A percentile compares a stretch with the other conserved stretches of the same genome.
phyloP scores from a whole-genome alignment of 2,113 vertebrate species.

The Cyanoliseus patagonus region DNA sequence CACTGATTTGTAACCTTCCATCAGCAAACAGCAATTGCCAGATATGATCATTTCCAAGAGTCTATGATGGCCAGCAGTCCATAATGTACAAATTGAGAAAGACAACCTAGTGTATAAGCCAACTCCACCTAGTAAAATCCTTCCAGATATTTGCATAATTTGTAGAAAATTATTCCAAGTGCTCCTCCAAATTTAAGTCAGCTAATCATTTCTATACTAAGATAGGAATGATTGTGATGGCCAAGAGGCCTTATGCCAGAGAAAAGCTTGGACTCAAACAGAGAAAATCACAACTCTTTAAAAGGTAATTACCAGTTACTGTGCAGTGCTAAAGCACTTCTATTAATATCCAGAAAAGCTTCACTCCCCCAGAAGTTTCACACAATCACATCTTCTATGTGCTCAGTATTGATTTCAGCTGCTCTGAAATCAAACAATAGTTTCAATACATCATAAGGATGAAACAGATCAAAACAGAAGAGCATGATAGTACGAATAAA shows the following conservation, averaged over 20 bases:
- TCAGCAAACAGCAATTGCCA: fast-evolving
- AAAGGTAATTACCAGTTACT: constrained; percentile 27
- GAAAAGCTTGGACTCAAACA: background rate
- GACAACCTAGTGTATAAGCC: background rate
- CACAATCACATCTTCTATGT: background rate
- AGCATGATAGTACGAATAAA: background rate
- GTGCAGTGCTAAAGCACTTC: background rate
- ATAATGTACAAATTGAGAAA: fast-evolving
- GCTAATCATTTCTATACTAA: background rate
- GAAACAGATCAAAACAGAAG: background rate
- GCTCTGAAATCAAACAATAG: background rate
- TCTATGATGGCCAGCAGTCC: background rate
- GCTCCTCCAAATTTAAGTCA: background rate
- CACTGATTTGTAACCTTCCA: background rate
- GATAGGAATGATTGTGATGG: background rate
- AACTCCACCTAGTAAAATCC: background rate
- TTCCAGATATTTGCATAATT: background rate
- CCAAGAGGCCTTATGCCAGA: background rate
- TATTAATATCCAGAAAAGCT: constrained; percentile 27
- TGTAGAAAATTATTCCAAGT: background rate
- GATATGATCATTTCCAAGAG: background rate
- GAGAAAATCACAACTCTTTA: constrained; percentile 32
- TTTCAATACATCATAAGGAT: background rate
- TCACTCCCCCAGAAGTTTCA: background rate
- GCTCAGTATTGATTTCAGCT: background rate